These are phyloP conservation scores for Heterodera schachtii DNA, from an alignment of 1,140 invertebrate genomes.

Conservation along the genomic window DNA sequence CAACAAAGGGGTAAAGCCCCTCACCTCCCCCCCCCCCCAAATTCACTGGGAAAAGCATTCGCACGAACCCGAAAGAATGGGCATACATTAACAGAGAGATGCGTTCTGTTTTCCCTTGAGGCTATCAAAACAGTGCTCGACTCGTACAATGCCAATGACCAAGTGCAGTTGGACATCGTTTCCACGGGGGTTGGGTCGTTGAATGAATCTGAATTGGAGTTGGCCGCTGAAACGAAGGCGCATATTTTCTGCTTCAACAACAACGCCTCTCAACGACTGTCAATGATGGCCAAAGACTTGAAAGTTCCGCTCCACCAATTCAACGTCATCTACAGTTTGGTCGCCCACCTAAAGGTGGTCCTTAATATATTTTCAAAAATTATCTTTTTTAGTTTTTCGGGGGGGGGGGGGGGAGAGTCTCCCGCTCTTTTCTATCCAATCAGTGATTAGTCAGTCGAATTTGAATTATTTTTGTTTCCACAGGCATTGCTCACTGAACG, in stretches of 20 bases:
- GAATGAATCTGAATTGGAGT: conserved; percentile 80
- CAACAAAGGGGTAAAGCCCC: no score
- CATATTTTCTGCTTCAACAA: conserved; percentile 61
- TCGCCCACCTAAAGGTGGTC: conserved; percentile 51
- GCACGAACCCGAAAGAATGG: no score
- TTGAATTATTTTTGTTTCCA: conserved; percentile 24
- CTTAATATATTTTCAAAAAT: no score
- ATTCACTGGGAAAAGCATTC: no score
- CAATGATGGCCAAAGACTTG: conserved; percentile 44
- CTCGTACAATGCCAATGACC: conserved; percentile 78
- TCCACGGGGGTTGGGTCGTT: conserved; percentile 86
- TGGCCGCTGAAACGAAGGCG: conserved; percentile 80
- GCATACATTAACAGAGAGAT: no score
- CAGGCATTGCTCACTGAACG: conserved; percentile 34
- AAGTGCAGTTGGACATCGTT: conserved; percentile 81
- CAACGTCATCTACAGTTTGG: conserved; percentile 61
- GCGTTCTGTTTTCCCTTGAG: conserved; percentile 69
- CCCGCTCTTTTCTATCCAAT: no score
- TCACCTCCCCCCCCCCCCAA: no score
- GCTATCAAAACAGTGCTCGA: conserved; percentile 88
- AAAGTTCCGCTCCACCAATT: conserved; percentile 52
- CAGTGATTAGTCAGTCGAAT: no score
- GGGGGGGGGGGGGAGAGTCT: no score
- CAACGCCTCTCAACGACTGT: conserved; percentile 36
- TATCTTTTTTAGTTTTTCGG: no score